A percentile compares a stretch with the other conserved stretches of the same genome.
phyloP scores from a whole-genome alignment of 2,888 invertebrate species.

The Agriopis leucophaearia region DNA sequence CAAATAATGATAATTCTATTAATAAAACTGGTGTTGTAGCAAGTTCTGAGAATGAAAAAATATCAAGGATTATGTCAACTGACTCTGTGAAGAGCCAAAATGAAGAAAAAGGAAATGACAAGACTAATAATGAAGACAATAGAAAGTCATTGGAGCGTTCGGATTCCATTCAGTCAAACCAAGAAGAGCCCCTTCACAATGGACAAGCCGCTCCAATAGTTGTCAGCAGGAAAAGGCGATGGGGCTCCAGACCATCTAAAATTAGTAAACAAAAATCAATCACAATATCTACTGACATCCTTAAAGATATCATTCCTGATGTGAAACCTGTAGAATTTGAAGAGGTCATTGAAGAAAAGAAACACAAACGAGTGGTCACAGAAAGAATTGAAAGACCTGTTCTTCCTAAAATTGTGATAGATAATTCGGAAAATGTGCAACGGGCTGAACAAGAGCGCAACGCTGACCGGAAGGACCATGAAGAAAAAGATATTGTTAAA shows the following conservation, averaged over 20 bases:
- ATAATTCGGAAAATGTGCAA: slow-evolving; percentile 76
- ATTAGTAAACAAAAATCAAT: slow-evolving; percentile 87
- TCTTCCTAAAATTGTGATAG: slow-evolving; percentile 80
- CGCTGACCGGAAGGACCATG: slow-evolving; percentile 54
- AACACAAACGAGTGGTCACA: slow-evolving; percentile 67
- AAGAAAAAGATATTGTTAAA: slow-evolving; percentile 67
- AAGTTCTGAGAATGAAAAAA: slow-evolving; percentile 58
- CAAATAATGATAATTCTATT: slow-evolving; percentile 63
- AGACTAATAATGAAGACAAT: slow-evolving; percentile 35
- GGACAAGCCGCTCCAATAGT: slow-evolving; percentile 67
- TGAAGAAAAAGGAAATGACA: slow-evolving; percentile 42
- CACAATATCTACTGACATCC: slow-evolving; percentile 91
- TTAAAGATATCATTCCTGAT: slow-evolving; percentile 89
- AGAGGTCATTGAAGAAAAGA: slow-evolving; percentile 83
- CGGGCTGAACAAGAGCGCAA: slow-evolving; percentile 58
- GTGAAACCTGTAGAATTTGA: slow-evolving; percentile 88
- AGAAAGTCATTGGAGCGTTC: slow-evolving; percentile 51
- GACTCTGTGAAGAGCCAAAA: slow-evolving; percentile 53
- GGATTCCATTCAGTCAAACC: slow-evolving; percentile 58
- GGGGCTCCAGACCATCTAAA: slow-evolving; percentile 80
- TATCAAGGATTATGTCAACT: slow-evolving; percentile 52
- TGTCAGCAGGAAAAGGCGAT: slow-evolving; percentile 75
- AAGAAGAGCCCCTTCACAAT: slow-evolving; percentile 65
- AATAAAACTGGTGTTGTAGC: slow-evolving; percentile 81
- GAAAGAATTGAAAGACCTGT: slow-evolving; percentile 76